Base-by-base conservation (phyloP, 2,113 vertebrate genomes). In the Gadus macrocephalus region DNA sequence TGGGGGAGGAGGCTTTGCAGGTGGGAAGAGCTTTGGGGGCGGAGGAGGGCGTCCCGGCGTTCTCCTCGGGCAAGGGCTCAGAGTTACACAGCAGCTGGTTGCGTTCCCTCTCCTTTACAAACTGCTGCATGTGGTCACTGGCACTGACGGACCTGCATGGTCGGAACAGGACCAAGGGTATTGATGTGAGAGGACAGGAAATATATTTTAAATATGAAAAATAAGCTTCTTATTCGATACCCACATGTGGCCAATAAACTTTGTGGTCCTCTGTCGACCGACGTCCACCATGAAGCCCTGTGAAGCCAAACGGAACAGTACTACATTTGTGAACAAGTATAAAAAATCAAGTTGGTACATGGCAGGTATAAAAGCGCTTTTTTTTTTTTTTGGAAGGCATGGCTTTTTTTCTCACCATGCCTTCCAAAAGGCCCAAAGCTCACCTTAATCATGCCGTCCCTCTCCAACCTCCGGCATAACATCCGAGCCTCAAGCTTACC, bases 281-380 rank as follows among this genome's bases (percentile, higher is more conserved):
- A 94, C 94, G 3, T 99, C 97, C 74, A 94, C 95, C 97, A 99
- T 96, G 82, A 99, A 98, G 0, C 96, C 96, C 97, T 99, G 80
- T 63, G 72, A 31, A 16, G 15, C 4, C 4, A 56, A 75, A 80
- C 12, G 73, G 38, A 69, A 27, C 4, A 1, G 61, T 1, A 27
- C 25, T 12, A 2, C 2, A 22, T 61, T 19, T 60, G 20, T 60
- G 4, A 60, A 58, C 55, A 58, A n/a, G n/a, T 58, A 16, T 58
- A 12, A 14, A 1, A 49, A 49, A 14, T 58, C 0, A n/a, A 4
- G 55, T 58, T 58, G 17, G n/a, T 7, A 58, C 15, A 58, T 5
- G n/a, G 14, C 16, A 58, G 25, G 25, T 14, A 16, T 58, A 17
- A 12, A 49, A 49, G 42, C 42, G 2, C 9, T 49, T 58, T n/a